Evolutionary conservation across 2,113 vertebrate species (phyloP).

Genomic region (Hemiprocne comata): DNA sequence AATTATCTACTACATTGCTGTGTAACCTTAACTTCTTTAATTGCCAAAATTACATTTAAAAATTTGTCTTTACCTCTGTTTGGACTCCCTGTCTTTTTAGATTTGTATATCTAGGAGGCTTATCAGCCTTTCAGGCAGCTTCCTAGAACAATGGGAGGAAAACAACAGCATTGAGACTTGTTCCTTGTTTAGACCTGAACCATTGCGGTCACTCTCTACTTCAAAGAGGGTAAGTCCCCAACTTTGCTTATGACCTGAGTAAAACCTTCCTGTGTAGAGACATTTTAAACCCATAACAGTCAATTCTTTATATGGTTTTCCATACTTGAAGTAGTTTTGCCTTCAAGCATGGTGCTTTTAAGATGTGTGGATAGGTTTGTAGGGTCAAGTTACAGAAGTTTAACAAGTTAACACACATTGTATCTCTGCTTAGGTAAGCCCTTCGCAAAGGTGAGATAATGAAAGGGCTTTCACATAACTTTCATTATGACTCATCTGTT

Average conservation of each 20-base stretch:
- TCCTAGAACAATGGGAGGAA: background rate
- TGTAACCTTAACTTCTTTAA: background rate
- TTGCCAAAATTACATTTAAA: background rate
- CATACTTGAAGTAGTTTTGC: background rate
- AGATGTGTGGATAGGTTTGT: too few relatives aligned
- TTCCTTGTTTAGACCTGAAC: background rate
- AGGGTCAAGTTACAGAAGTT: background rate
- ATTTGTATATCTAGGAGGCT: background rate
- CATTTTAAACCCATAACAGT: background rate
- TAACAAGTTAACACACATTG: background rate
- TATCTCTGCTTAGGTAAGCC: background rate
- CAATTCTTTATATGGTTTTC: background rate
- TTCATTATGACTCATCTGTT: slow-evolving; percentile 1
- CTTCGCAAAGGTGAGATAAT: slow-evolving; percentile 23
- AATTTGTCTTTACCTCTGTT: background rate
- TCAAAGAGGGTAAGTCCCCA: background rate
- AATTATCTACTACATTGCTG: accelerated
- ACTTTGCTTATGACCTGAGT: accelerated
- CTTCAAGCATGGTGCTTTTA: accelerated
- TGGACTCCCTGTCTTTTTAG: background rate
- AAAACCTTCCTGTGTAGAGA: background rate
- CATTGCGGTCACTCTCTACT: background rate
- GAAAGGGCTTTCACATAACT: background rate
- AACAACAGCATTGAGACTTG: accelerated
- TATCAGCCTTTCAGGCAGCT: background rate